Evolutionary conservation across 2,888 invertebrate genomes (phyloP), one percentile per base, ranked within the genome.

Genomic region (Hofmannophila pseudospretella): DNA sequence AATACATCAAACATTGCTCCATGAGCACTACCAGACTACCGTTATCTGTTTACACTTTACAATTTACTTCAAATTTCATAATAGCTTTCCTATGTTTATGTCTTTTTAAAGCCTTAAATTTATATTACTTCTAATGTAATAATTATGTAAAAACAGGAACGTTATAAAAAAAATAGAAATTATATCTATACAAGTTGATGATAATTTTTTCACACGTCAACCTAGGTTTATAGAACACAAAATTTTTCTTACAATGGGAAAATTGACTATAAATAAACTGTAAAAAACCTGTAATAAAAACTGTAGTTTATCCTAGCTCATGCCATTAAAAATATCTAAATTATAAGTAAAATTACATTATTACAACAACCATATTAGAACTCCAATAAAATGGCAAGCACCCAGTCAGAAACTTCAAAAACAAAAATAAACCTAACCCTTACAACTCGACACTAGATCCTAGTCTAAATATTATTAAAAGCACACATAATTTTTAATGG

Each of bases 1-100:
- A 67, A 34, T 58, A 62, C 61, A 53, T 51, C 46, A 59, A 60
- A 61, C 44, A 44, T 50, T 41, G 74, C 74, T 75, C 76, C 67
- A 57, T 51, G 76, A 74, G 76, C 73, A 41, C 41, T 35, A 39
- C 39, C 55, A 41, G 45, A 48, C 45, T 44, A 61, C 29, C 33
- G 42, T 11, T 23, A 41, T 47, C 41, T 49, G 53, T 50, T 49
- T 54, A 57, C 49, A 58, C 45, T 65, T 62, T 60, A 63, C 56
- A 67, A 60, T 63, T 68, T 64, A 57, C 51, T 51, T 51, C 47
- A 53, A 59, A 59, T 52, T 59, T 55, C 43, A 44, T 49, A 39
- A 45, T 30, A 38, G 19, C 27, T 53, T 53, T 58, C 50, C 44
- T 51, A 53, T 53, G 45, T 61, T 51, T 54, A 54, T 44, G 58